Conservation (phyloP, 2,797 vertebrate species). For the Pantherophis vulpinus region DNA sequence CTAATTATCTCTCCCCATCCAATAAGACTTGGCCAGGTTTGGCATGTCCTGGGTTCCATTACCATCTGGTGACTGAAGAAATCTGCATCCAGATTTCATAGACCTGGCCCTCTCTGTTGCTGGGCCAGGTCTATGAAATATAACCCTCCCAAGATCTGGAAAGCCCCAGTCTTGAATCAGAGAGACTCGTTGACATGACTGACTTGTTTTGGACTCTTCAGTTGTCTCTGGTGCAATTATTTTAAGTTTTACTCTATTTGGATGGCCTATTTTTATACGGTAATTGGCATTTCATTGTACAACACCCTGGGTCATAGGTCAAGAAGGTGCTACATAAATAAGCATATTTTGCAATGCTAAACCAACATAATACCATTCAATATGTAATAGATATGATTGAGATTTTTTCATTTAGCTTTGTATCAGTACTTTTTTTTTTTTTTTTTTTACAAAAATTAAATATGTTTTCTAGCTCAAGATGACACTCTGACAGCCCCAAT, state of each 20-base stretch:
- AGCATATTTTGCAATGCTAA: conserved; percentile 23
- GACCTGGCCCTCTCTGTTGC: no score
- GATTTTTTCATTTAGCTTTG: not conserved
- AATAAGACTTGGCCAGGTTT: not conserved
- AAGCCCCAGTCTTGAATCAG: not conserved
- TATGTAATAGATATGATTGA: conserved; percentile 2
- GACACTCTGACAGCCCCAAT: not conserved
- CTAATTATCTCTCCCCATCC: not conserved
- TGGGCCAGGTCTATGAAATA: not conserved
- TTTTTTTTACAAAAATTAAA: not conserved
- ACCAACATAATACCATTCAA: conserved; percentile 22
- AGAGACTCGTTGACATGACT: not conserved
- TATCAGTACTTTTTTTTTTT: not conserved
- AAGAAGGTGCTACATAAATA: not conserved
- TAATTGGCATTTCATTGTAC: not conserved
- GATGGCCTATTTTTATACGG: not conserved
- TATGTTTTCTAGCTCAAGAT: not conserved
- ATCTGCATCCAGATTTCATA: no score
- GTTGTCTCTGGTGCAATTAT: not conserved
- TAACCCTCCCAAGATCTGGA: not conserved
- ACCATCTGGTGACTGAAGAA: not conserved
- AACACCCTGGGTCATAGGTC: not conserved
- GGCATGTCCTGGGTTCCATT: not conserved
- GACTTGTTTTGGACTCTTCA: not conserved
- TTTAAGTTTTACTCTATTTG: not conserved